A percentile compares a stretch with the other conserved stretches of the same genome.
Evolutionary conservation across 1,140 invertebrate genomes (phyloP).

Genomic region (Drosophila ohnishii): DNA sequence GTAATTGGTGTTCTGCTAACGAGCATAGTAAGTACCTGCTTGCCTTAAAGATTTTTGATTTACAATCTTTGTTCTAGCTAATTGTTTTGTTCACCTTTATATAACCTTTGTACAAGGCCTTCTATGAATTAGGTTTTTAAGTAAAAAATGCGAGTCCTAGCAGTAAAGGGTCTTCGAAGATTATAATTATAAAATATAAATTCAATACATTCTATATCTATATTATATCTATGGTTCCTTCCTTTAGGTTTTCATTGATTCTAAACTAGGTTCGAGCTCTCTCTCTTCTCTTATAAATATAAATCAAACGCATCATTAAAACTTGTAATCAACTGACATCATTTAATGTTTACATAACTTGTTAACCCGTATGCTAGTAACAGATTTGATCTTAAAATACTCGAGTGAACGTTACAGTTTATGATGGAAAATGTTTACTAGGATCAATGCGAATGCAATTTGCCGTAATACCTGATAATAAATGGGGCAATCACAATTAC

Average conservation of each 20-base stretch:
- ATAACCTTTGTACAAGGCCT: background rate
- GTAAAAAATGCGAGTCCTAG: background rate
- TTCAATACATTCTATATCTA: background rate
- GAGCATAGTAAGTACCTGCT: background rate
- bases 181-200: background rate
- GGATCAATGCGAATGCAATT: conserved; percentile 22
- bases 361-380: conserved; percentile 36
- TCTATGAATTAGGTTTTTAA: background rate
- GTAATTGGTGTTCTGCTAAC: background rate
- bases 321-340: conserved; percentile 4
- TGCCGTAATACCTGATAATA: conserved; percentile 40
- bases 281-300: background rate
- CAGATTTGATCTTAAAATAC: conserved; percentile 52
- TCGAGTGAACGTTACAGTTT: conserved; percentile 40
- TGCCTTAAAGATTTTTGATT: background rate
- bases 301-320: background rate
- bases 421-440: conserved; percentile 31
- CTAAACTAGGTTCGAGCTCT: background rate
- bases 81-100: background rate
- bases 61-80: background rate
- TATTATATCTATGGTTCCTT: background rate
- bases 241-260: no score
- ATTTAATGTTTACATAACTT: conserved; percentile 37
- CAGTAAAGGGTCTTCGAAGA: background rate
- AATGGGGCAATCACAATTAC: conserved; percentile 53